These are phyloP conservation scores for Vidua chalybeata DNA, from an alignment of 2,113 vertebrate species.

Conservation along the genomic window DNA sequence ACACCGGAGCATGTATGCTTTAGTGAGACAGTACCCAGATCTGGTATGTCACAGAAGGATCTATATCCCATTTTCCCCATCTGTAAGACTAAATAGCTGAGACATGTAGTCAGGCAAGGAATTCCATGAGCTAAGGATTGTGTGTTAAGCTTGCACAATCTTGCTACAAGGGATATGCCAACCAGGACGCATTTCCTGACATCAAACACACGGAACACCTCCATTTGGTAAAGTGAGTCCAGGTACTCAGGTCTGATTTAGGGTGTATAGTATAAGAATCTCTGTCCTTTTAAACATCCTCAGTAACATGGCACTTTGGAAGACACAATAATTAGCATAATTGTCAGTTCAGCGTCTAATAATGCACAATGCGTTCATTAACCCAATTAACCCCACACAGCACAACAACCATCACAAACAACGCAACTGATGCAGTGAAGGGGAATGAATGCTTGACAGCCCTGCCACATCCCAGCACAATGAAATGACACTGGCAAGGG, in stretches of 20 bases:
- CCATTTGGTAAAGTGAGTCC: neutral
- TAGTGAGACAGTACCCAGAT: neutral
- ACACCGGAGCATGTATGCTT: neutral
- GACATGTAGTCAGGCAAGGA: neutral
- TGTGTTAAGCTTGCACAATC: neutral
- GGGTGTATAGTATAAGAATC: neutral
- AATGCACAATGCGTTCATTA: conserved; percentile 14
- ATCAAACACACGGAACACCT: neutral
- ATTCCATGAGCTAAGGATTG: neutral
- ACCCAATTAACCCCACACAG: conserved; percentile 45
- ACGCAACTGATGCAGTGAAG: neutral
- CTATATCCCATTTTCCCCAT: neutral
- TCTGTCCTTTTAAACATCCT: neutral
- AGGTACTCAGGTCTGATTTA: neutral
- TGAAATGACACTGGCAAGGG: neutral
- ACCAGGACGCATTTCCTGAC: neutral
- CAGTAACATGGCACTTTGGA: neutral
- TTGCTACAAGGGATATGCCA: neutral
- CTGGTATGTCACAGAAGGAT: neutral
- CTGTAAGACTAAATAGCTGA: neutral
- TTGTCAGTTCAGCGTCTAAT: conserved; percentile 47
- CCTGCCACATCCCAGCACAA: neutral
- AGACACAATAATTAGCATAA: conserved; percentile 42
- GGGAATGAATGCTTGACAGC: neutral
- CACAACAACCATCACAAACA: conserved; percentile 34